Evolutionary conservation across 2,888 invertebrate genomes (phyloP).

Genomic region (Drosophila suboccidentalis): DNA sequence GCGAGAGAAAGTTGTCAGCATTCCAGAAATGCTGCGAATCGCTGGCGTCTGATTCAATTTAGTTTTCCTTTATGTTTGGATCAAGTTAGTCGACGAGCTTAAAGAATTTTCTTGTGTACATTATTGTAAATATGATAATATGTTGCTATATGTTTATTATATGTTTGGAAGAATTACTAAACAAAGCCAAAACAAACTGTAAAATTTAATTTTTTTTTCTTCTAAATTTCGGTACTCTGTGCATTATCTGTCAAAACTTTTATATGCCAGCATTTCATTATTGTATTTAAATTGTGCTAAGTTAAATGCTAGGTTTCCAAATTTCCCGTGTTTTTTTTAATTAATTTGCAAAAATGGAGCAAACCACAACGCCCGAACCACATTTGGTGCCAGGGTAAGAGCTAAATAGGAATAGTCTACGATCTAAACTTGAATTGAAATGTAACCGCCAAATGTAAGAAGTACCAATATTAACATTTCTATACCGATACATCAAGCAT

Average conservation of each 20-base stretch:
- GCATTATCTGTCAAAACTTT: neutral
- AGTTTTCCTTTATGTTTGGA: neutral
- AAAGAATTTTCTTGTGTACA: slow-evolving; percentile 13
- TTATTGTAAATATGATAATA: slow-evolving; percentile 33
- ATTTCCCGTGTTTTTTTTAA: slow-evolving; percentile 36
- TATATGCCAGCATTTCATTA: neutral
- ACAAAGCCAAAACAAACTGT: too few species aligned
- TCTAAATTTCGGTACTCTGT: neutral
- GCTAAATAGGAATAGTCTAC: too few species aligned
- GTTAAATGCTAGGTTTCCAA: slow-evolving; percentile 34
- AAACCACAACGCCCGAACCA: slow-evolving; percentile 88
- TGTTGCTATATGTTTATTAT: too few species aligned
- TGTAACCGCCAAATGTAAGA: too few species aligned
- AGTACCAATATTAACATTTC: too few species aligned
- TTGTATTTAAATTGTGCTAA: slow-evolving; percentile 26
- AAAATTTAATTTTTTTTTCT: too few species aligned
- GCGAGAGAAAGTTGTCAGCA: slow-evolving; percentile 93
- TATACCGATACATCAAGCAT: too few species aligned
- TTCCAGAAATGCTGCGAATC: slow-evolving; percentile 90
- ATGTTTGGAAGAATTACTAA: too few species aligned
- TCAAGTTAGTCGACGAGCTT: slow-evolving; percentile 6
- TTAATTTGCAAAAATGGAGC: slow-evolving; percentile 70
- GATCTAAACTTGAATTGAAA: too few species aligned
- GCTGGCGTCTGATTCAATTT: slow-evolving; percentile 82
- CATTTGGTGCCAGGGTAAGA: slow-evolving; percentile 91